phyloP scores from a whole-genome alignment of 2,113 vertebrate genomes.

The Catharus fuscescens region DNA sequence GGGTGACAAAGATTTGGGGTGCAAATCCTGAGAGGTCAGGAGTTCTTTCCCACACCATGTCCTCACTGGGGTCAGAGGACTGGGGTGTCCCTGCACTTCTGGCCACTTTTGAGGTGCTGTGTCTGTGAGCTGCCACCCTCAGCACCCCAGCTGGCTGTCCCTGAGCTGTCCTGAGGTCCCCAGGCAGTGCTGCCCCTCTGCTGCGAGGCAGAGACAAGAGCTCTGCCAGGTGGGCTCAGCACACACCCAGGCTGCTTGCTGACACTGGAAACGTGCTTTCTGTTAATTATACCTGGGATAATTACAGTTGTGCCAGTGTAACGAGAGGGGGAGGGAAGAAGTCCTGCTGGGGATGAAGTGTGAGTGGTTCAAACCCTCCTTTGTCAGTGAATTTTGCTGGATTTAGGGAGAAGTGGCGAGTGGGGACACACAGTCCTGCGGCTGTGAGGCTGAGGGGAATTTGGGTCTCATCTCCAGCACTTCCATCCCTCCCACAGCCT shows the following conservation, averaged over 20 bases:
- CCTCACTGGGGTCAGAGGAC: background rate
- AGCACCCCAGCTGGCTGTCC: background rate
- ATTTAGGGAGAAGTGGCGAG: background rate
- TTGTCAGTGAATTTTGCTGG: background rate
- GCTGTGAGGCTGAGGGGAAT: background rate
- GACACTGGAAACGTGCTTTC: background rate
- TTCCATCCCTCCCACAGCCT: background rate
- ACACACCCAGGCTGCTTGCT: conserved; percentile 2
- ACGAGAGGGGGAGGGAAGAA: conserved; percentile 15
- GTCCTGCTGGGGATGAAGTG: background rate
- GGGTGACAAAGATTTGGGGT: background rate
- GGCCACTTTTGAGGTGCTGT: background rate
- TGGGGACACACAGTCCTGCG: background rate
- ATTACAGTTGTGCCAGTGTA: background rate
- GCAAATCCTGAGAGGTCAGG: fast-evolving
- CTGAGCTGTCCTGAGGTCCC: background rate
- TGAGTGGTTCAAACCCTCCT: background rate
- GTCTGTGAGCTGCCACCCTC: background rate
- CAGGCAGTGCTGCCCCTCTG: background rate
- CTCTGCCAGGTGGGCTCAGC: background rate
- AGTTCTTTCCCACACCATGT: background rate
- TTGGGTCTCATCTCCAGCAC: background rate
- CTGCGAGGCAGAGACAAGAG: background rate
- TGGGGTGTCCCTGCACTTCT: background rate
- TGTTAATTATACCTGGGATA: conserved; percentile 48